A percentile compares a stretch with the other conserved stretches of the same genome.
Conservation (phyloP, 2,113 vertebrate genomes). For the Myrmophylax atrothorax region DNA sequence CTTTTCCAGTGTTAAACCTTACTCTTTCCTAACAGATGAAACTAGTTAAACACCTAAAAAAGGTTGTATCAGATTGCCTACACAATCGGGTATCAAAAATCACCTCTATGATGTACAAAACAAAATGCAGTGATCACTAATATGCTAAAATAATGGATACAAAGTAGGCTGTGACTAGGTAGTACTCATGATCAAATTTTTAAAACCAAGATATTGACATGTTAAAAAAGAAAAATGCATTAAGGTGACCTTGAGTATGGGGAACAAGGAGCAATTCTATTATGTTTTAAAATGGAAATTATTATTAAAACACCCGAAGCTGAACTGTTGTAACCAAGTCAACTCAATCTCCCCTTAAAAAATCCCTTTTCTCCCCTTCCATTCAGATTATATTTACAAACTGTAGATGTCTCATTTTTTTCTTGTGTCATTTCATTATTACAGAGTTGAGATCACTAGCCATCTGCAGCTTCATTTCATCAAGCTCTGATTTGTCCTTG, state of each 20-base stretch:
- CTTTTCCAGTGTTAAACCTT: neutral
- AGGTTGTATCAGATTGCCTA: neutral
- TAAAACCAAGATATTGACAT: neutral
- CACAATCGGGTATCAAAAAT: neutral
- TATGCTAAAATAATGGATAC: neutral
- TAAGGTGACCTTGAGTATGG: constrained; percentile 7
- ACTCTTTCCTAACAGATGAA: neutral
- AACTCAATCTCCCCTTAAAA: constrained; percentile 48
- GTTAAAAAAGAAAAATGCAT: constrained; percentile 18
- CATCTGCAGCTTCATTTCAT: constrained; percentile 75
- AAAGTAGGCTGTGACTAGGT: neutral
- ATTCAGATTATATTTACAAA: constrained; percentile 64
- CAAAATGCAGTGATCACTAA: neutral
- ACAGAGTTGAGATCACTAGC: constrained; percentile 73
- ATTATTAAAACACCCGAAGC: constrained; percentile 36
- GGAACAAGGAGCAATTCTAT: neutral
- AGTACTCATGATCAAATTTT: neutral
- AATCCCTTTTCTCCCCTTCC: constrained; percentile 21
- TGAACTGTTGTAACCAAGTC: constrained; percentile 45
- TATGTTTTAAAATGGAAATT: constrained; percentile 38
- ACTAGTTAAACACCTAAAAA: neutral
- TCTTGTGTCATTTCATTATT: constrained; percentile 66
- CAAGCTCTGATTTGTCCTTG: constrained; percentile 75
- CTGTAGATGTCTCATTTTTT: constrained; percentile 58
- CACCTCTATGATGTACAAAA: neutral